These are phyloP conservation scores for Emmelina monodactyla DNA, from an alignment of 2,888 invertebrate genomes.

Conservation along the genomic window DNA sequence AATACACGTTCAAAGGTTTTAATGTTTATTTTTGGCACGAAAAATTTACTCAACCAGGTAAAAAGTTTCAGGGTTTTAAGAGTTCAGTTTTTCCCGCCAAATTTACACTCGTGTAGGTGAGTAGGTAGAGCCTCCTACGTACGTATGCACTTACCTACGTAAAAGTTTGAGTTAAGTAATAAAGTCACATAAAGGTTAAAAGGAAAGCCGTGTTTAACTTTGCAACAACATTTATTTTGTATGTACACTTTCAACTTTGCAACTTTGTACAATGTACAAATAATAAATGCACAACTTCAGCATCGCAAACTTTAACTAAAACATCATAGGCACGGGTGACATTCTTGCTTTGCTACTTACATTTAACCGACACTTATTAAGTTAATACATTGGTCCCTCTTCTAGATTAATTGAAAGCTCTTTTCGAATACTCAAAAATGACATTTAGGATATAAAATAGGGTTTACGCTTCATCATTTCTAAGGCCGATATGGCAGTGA, in stretches of 20 bases:
- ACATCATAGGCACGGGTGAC: conserved; percentile 1
- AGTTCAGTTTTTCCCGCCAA: too few relatives aligned
- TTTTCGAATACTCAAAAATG: background rate
- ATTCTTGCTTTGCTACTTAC: background rate
- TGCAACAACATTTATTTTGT: conserved; percentile 61
- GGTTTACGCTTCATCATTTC: background rate
- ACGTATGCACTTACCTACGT: too few relatives aligned
- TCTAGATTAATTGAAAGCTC: conserved; percentile 7
- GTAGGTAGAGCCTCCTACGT: too few relatives aligned
- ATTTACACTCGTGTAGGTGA: too few relatives aligned
- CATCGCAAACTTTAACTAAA: conserved; percentile 31
- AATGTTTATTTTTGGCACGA: too few relatives aligned
- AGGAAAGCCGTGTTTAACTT: conserved; percentile 14
- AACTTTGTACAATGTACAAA: conserved; percentile 59
- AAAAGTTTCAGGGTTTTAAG: too few relatives aligned
- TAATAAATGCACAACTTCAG: conserved; percentile 67
- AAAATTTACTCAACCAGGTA: too few relatives aligned
- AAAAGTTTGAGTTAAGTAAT: too few relatives aligned
- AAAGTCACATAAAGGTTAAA: background rate
- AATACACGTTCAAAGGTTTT: too few relatives aligned
- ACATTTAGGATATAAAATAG: background rate
- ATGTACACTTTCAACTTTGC: conserved; percentile 54
- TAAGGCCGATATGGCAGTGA: background rate
- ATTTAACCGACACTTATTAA: background rate
- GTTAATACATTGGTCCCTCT: conserved; percentile 1